Conservation (phyloP, 2,113 vertebrate genomes). For the Naja naja region DNA sequence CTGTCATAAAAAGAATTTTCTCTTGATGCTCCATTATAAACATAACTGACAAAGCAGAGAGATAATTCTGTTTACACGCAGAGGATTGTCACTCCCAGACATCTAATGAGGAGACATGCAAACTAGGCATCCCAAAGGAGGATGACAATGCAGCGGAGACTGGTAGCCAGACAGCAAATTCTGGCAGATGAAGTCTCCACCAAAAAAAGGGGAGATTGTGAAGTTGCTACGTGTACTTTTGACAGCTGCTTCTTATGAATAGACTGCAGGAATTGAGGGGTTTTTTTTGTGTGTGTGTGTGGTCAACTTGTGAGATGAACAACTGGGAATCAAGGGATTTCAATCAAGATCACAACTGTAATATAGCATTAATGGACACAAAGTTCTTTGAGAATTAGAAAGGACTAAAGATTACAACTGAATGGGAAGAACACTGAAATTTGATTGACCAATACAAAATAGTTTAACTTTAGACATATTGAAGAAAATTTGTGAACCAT, state of each 20-base stretch:
- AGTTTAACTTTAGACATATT: not conserved
- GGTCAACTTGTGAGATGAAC: not conserved
- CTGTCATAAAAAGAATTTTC: not conserved
- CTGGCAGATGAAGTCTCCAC: not conserved
- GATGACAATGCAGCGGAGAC: not conserved
- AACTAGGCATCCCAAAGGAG: not conserved
- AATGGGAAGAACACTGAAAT: not conserved
- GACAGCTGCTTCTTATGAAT: not conserved
- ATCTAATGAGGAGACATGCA: not conserved
- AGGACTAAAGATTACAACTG: not conserved
- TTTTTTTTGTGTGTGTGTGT: not conserved
- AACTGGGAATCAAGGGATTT: not conserved
- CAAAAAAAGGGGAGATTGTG: not conserved
- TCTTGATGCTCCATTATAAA: not conserved
- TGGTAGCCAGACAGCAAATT: not conserved
- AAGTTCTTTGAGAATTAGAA: not conserved
- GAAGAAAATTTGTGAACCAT: not conserved
- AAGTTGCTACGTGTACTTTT: not conserved
- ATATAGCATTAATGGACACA: not conserved
- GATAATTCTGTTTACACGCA: not conserved
- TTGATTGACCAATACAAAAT: not conserved
- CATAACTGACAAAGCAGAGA: not conserved
- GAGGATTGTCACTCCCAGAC: not conserved
- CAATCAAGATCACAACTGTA: not conserved
- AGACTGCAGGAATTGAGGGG: not conserved